These are phyloP conservation scores for Pristionchus exspectatus DNA, from an alignment of 2,888 invertebrate species.

Conservation along the genomic window DNA sequence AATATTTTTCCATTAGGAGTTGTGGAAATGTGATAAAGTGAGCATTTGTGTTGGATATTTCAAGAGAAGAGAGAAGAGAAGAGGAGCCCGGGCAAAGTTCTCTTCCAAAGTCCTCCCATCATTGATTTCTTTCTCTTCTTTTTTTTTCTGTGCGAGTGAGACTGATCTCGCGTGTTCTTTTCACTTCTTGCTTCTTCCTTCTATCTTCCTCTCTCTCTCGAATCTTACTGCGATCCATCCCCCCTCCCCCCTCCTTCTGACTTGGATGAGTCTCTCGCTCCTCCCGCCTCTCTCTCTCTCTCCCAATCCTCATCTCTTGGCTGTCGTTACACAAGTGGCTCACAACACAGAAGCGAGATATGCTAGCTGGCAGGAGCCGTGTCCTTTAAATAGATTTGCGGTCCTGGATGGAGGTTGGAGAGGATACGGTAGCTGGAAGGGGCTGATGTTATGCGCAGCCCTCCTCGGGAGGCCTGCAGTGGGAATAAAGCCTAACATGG, in stretches of 20 bases:
- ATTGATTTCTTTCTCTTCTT: not conserved
- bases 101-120: not conserved
- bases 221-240: not conserved
- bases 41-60: too few species aligned
- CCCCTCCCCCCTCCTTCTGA: not conserved
- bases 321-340: not conserved
- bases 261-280: not conserved
- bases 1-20: too few species aligned
- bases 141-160: not conserved
- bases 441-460: too few species aligned
- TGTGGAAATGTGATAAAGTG: too few species aligned
- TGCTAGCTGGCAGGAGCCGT: conserved; percentile 3
- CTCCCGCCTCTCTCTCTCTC: not conserved
- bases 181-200: not conserved
- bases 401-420: not conserved
- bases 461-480: too few species aligned
- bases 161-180: conserved; percentile 26
- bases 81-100: too few species aligned
- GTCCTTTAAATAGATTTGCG: not conserved
- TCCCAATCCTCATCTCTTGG: not conserved
- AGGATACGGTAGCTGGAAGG: not conserved
- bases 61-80: too few species aligned
- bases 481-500: too few species aligned
- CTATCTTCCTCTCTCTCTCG: not conserved
- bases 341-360: conserved; percentile 17